phyloP scores from a whole-genome alignment of 2,113 vertebrate species.

The Psilopsiagon aurifrons region DNA sequence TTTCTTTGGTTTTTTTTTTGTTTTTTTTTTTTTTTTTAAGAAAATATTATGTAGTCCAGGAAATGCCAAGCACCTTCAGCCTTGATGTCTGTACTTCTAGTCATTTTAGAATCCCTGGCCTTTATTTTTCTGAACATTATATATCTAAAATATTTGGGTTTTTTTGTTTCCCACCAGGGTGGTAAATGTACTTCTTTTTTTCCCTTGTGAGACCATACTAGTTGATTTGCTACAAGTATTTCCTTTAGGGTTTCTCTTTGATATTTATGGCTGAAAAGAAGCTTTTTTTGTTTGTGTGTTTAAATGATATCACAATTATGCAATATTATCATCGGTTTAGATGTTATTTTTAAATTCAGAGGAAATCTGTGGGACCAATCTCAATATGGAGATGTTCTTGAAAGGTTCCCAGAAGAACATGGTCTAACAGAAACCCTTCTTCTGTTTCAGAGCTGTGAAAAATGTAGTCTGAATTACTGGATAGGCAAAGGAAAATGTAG shows the following conservation, averaged over 20 bases:
- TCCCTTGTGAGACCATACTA: neutral
- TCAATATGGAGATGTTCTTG: neutral
- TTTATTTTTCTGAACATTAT: neutral
- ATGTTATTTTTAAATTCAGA: neutral
- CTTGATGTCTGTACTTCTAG: neutral
- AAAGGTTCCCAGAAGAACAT: neutral
- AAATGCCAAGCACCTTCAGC: neutral
- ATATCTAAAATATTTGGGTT: neutral
- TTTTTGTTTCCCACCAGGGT: neutral
- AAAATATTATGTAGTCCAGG: neutral
- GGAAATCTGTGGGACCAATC: neutral
- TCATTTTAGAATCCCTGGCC: neutral
- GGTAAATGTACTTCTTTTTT: neutral
- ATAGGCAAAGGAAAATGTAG: neutral
- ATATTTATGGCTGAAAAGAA: neutral
- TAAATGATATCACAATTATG: neutral
- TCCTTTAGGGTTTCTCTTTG: neutral
- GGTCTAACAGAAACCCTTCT: neutral
- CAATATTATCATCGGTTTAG: neutral
- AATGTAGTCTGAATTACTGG: neutral
- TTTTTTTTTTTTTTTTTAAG: neutral
- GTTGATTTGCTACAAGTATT: neutral
- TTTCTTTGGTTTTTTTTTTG: neutral
- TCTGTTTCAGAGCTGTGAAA: neutral
- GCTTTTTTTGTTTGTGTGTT: neutral